These are phyloP conservation scores for Proterorhinus semilunaris DNA, from an alignment of 2,113 vertebrate genomes.

Conservation along the genomic window DNA sequence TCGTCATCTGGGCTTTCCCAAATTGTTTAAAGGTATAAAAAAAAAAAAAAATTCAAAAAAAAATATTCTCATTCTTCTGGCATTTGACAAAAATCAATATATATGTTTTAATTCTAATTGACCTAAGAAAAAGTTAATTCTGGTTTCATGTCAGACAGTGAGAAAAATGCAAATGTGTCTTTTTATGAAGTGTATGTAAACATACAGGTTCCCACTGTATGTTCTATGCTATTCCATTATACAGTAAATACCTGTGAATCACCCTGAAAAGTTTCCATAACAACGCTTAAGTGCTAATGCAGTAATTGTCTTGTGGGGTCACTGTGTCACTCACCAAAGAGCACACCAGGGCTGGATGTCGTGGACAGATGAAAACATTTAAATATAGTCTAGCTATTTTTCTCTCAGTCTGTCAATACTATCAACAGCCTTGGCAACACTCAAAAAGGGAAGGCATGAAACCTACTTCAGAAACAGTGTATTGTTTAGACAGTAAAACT, in stretches of 20 bases:
- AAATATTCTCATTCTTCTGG: too few species aligned
- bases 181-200: too few species aligned
- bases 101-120: too few species aligned
- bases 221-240: too few species aligned
- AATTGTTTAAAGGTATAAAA: too few species aligned
- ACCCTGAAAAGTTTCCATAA: conserved; percentile 37
- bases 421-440: background rate
- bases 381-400: background rate
- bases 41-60: too few species aligned
- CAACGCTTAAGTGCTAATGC: conserved; percentile 32
- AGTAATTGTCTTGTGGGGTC: conserved; percentile 29
- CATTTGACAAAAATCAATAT: too few species aligned
- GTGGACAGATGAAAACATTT: background rate
- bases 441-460: background rate
- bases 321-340: conserved; percentile 15
- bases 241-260: background rate
- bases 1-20: too few species aligned
- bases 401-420: background rate
- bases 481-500: background rate
- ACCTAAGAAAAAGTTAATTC: too few species aligned
- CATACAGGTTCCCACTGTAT: too few species aligned
- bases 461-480: background rate
- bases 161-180: too few species aligned
- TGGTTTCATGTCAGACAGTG: too few species aligned
- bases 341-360: background rate